A percentile compares a stretch with the other conserved stretches of the same genome.
phyloP scores from a whole-genome alignment of 2,888 invertebrate genomes.

The Glyphotaelius pellucidus region DNA sequence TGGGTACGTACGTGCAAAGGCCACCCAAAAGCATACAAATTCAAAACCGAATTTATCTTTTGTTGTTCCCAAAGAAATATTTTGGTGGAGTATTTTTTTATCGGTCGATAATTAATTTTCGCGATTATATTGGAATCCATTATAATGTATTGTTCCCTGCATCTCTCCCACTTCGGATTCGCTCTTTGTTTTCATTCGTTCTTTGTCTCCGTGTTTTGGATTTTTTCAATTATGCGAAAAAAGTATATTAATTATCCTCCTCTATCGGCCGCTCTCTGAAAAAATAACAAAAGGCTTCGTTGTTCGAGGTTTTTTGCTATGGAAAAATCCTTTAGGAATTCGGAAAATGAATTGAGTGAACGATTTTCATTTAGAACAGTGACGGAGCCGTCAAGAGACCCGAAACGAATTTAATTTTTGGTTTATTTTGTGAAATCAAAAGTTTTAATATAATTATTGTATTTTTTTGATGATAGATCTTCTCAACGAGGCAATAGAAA shows the following conservation, averaged over 20 bases:
- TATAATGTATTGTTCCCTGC: constrained; percentile 30
- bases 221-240: constrained; percentile 54
- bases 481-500: too few species aligned
- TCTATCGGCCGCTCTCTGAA: constrained; percentile 49
- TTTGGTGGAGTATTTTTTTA: neutral
- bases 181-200: constrained; percentile 47
- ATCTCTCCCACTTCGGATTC: constrained; percentile 17
- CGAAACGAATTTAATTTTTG: neutral
- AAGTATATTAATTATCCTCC: constrained; percentile 52
- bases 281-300: constrained; percentile 40
- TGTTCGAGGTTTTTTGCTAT: constrained; percentile 50
- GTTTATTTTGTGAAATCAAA: too few species aligned
- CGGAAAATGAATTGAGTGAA: constrained; percentile 58
- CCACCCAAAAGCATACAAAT: neutral
- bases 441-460: too few species aligned
- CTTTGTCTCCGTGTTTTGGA: constrained; percentile 47
- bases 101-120: constrained; percentile 45
- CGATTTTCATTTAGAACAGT: constrained; percentile 38
- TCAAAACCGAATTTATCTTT: neutral
- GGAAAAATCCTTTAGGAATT: constrained; percentile 58
- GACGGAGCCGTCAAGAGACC: neutral
- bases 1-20: neutral
- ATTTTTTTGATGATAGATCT: too few species aligned
- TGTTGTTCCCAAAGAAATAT: neutral
- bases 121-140: constrained; percentile 16